Percentiles rank a stretch among this genome's conserved stretches.
Evolutionary conservation across 2,113 vertebrate species (phyloP).

Genomic region (Corvus cornix): DNA sequence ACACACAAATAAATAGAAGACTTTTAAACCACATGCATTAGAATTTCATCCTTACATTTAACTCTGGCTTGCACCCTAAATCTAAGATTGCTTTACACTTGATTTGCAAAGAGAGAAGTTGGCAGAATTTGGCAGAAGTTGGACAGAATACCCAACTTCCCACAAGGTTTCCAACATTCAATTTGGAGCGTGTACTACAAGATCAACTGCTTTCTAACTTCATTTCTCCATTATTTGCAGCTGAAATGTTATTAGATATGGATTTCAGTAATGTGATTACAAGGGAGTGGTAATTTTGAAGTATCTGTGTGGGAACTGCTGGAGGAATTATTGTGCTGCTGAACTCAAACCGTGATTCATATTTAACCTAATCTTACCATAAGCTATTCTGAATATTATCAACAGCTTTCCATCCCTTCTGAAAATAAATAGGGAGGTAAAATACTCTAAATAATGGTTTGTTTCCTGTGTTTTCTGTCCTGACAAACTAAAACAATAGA

Average conservation of each 20-base stretch:
- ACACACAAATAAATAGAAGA: not conserved
- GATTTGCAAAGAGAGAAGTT: not conserved
- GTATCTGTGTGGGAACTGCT: conserved; percentile 2
- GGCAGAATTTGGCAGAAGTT: not conserved
- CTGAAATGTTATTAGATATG: conserved; percentile 14
- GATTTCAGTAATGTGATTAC: conserved; percentile 29
- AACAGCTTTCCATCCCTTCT: not conserved
- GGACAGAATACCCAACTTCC: not conserved
- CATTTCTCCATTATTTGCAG: conserved; percentile 1
- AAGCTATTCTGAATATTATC: not conserved
- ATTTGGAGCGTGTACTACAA: conserved; percentile 13
- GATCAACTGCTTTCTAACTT: conserved; percentile 14
- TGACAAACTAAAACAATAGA: not conserved
- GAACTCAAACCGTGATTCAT: not conserved
- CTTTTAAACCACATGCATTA: not conserved
- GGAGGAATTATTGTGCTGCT: not conserved
- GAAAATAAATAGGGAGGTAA: not conserved
- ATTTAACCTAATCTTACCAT: conserved; percentile 2
- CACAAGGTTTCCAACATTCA: not conserved
- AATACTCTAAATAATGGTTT: not conserved
- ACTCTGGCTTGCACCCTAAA: not conserved
- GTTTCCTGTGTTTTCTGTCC: not conserved
- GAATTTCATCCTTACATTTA: not conserved
- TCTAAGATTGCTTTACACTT: not conserved
- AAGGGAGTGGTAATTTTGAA: conserved; percentile 10